phyloP scores from a whole-genome alignment of 2,888 invertebrate genomes.

The Venusia cambrica region DNA sequence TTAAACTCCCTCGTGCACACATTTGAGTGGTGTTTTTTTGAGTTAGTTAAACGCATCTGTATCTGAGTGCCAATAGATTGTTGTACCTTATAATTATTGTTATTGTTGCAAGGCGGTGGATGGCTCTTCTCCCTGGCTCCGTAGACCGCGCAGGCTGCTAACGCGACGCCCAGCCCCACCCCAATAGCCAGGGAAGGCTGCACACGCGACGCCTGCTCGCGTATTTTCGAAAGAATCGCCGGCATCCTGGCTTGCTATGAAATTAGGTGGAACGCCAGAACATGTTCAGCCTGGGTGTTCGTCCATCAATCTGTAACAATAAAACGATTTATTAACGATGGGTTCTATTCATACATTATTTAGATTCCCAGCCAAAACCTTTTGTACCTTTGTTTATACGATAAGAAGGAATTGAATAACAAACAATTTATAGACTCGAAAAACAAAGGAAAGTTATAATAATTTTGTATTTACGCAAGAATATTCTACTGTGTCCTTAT shows the following conservation, averaged over 20 bases:
- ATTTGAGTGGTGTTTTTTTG: no score
- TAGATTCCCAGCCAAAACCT: no score
- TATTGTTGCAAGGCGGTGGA: constrained; percentile 58
- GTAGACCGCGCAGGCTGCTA: constrained; percentile 68
- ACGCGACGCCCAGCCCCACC: constrained; percentile 67
- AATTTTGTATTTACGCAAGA: no score
- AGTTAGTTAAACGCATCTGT: no score
- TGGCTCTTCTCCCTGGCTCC: constrained; percentile 66
- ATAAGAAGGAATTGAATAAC: no score
- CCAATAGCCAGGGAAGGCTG: constrained; percentile 67
- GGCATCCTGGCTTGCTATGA: constrained; percentile 55
- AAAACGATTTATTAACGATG: background rate
- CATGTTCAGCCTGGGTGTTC: constrained; percentile 20
- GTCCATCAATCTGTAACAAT: constrained; percentile 26
- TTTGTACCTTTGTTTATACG: no score
- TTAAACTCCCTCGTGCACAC: no score
- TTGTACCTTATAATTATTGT: constrained; percentile 76
- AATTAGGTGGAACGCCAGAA: constrained; percentile 12
- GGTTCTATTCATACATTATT: no score
- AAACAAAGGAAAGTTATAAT: no score
- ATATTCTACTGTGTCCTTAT: no score
- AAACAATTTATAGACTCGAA: no score
- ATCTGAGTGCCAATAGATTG: no score
- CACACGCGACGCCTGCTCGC: constrained; percentile 70
- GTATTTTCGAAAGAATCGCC: constrained; percentile 69